Percentiles rank a stretch among this genome's conserved stretches.
Conservation (phyloP, 2,797 vertebrate species). For the Paratrypauchen microcephalus region DNA sequence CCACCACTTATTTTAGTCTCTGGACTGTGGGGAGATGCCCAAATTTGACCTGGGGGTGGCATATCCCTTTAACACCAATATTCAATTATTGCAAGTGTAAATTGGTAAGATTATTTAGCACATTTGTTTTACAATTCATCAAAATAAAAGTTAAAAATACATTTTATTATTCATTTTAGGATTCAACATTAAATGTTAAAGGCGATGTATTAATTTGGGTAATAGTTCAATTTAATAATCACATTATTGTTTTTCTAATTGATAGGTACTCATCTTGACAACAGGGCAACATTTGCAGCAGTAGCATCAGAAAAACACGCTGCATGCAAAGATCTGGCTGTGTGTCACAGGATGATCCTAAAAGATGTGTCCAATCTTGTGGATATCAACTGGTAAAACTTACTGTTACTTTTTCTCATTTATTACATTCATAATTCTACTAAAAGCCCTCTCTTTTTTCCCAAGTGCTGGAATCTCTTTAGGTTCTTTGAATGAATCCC, state of each 20-base stretch:
- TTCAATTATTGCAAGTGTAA: not conserved
- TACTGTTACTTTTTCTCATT: not conserved
- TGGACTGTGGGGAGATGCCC: too few species aligned
- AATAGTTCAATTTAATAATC: too few species aligned
- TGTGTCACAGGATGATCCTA: constrained; percentile 55
- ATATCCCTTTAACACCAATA: not conserved
- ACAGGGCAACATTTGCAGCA: constrained; percentile 30
- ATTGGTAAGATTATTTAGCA: not conserved
- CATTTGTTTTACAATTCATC: not conserved
- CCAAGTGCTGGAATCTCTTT: constrained; percentile 46
- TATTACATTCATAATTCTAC: not conserved
- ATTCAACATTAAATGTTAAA: not conserved
- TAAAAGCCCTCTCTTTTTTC: constrained; percentile 6
- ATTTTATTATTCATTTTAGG: too few species aligned
- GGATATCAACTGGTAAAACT: constrained; percentile 41
- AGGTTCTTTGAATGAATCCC: constrained; percentile 53
- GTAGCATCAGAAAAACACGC: constrained; percentile 39
- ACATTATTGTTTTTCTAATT: too few species aligned
- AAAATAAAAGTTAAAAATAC: not conserved
- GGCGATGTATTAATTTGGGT: not conserved
- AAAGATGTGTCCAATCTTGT: constrained; percentile 43
- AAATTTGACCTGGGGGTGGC: too few species aligned
- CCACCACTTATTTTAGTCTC: too few species aligned
- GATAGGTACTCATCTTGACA: constrained; percentile 20
- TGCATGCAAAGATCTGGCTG: not conserved